Percentiles rank a stretch among this genome's conserved stretches.
Conservation (phyloP, 2,888 invertebrate species). For the Campoplex capitator region DNA sequence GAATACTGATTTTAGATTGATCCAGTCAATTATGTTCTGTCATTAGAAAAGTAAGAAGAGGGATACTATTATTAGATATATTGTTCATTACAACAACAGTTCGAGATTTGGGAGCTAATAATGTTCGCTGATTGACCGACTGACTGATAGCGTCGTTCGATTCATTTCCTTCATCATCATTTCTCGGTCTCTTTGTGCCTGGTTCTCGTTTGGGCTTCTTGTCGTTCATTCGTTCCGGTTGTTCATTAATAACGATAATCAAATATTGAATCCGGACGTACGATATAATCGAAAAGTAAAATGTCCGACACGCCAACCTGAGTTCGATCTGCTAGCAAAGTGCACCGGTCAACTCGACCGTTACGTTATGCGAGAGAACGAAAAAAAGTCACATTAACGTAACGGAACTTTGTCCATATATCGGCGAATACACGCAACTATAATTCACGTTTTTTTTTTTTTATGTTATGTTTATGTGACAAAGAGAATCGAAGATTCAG, state of each 20-base stretch:
- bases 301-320: constrained; percentile 76
- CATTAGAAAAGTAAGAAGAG: not conserved
- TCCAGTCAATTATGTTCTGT: not conserved
- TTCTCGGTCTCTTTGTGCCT: constrained; percentile 51
- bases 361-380: constrained; percentile 79
- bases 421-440: constrained; percentile 48
- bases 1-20: not conserved
- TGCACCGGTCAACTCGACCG: constrained; percentile 80
- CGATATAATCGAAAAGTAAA: constrained; percentile 66
- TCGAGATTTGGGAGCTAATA: constrained; percentile 2
- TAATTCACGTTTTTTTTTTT: not conserved
- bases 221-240: constrained; percentile 50
- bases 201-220: constrained; percentile 50
- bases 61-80: not conserved
- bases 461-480: constrained; percentile 36
- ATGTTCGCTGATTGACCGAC: constrained; percentile 12
- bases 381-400: constrained; percentile 82
- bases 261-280: constrained; percentile 59
- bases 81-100: not conserved
- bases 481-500: constrained; percentile 21
- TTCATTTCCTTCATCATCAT: not conserved
- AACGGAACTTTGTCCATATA: constrained; percentile 79
- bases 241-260: constrained; percentile 66
- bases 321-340: constrained; percentile 71
- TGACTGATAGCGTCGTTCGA: not conserved